Evolutionary conservation across 2,888 invertebrate species (phyloP), one percentile per base, ranked within the genome.

Genomic region (Autographa gamma): DNA sequence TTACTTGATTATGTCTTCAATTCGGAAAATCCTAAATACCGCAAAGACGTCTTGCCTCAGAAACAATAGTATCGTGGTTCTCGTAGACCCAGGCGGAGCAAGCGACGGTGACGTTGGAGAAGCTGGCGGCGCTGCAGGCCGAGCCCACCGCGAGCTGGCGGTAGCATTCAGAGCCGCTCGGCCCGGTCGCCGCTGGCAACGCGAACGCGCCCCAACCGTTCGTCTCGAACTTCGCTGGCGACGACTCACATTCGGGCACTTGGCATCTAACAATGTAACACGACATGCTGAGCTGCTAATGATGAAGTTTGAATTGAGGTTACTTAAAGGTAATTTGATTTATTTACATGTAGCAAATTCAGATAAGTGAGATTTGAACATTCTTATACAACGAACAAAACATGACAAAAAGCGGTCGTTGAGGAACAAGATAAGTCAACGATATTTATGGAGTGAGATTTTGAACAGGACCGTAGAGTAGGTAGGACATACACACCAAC

Each of bases 161-260:
- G 65, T 82, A 77, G 85, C 95, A 93, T 32, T 88, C 81, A 9
- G 85, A 88, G 0, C 83, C 87, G 3, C 74, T 77, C 69, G 85
- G 88, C 0, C 83, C 87, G 4, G 76, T 77, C 69, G 84, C 87
- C 0, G 93, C 87, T 0, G 93, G 93, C 60, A 93, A 87, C 60
- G 93, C 92, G 88, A 91, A 92, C 8, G 77, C 52, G 0, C 90
- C 90, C 95, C 95, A 95, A 3, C 77, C 87, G 60, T 88, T 85
- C 2, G 92, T 82, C 18, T 43, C 67, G 73, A 84, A 88, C 66
- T 79, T 69, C 4, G 88, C 87, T 0, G 93, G 90, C 8, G 77
- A 61, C 0, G 86, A 76, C 80, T 95, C 95, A 83, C 95, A 95
- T 81, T 93, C 90, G 63, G 95, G 94, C 0, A 96, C 93, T 63